Evolutionary conservation across 1,140 invertebrate species (phyloP), one percentile per base, ranked within the genome.

Genomic region (Schlechtendalia chinensis): DNA sequence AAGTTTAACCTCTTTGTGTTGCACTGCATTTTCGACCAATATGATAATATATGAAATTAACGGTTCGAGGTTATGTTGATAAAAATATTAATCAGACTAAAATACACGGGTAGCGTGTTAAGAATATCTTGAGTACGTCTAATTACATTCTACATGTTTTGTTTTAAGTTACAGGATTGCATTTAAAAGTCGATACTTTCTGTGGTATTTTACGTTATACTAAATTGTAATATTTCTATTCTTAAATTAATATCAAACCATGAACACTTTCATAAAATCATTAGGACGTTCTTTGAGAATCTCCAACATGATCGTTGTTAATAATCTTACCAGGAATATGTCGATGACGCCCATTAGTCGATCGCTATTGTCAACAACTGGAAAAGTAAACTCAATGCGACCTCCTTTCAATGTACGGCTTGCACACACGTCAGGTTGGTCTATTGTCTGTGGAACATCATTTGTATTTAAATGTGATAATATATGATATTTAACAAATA

Each of bases 211-310:
- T 10, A 8, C 19, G 53, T 50, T 50, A 47, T 11, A 6, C 27
- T 69, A 8, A 24, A 4, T 27, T 0, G 1, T 27, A 11, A n/a
- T 47, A 14, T 47, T n/a, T 16, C 4, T 47, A 24, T 50, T 50
- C 50, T 69, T 39, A 22, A 67, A 47, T 45, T 47, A 24, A 8
- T 17, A 17, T 24, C 24, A 24, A 69, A 50, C n/a, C 67, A 69
- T 69, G 67, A 69, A 69, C 47, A 69, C 67, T 17, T 47, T 69
- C 24, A 50, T 69, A 14, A 69, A 39, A 69, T 69, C 39, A 5
- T 50, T 69, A 0, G 47, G 67, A 50, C 22, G 16, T 69, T 50
- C 67, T 5, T 3, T 69, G 8, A 69, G 1, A 50, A 50, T 69
- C 12, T 69, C 67, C 39, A 69, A 69, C 22, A 24, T 69, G 65